Conservation (phyloP, 1,140 invertebrate species). For the Lepidotrigona ventralis region DNA sequence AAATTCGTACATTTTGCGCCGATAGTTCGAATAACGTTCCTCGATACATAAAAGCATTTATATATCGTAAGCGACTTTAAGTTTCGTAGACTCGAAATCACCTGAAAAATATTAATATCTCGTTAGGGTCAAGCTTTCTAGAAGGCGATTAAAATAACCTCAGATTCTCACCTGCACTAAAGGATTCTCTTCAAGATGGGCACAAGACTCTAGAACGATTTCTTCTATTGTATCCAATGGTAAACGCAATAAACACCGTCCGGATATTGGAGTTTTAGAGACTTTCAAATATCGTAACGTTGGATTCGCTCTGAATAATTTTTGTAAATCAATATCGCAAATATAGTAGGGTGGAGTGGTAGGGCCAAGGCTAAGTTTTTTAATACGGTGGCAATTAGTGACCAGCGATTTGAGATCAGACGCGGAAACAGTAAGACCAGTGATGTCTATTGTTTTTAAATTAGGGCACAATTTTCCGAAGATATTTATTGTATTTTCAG, state of each 20-base stretch:
- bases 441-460: conserved; percentile 69
- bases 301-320: conserved; percentile 68
- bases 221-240: conserved; percentile 67
- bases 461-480: conserved; percentile 73
- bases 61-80: conserved; percentile 59
- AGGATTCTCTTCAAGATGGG: background rate
- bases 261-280: conserved; percentile 57
- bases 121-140: background rate
- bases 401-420: conserved; percentile 70
- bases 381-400: conserved; percentile 67
- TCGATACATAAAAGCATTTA: conserved; percentile 50
- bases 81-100: conserved; percentile 56
- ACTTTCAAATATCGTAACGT: conserved; percentile 69
- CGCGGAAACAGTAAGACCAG: conserved; percentile 66
- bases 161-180: conserved; percentile 56
- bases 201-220: conserved; percentile 64
- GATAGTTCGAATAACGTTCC: conserved; percentile 56
- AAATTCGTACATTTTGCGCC: conserved; percentile 50
- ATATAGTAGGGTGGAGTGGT: conserved; percentile 36
- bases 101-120: conserved; percentile 48
- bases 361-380: conserved; percentile 67
- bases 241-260: conserved; percentile 67
- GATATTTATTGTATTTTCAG: conserved; percentile 70
- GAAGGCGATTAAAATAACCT: background rate
- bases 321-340: conserved; percentile 72